Evolutionary conservation across 2,797 vertebrate genomes (phyloP), one percentile per base, ranked within the genome.

Genomic region (Nyctalus aviator): DNA sequence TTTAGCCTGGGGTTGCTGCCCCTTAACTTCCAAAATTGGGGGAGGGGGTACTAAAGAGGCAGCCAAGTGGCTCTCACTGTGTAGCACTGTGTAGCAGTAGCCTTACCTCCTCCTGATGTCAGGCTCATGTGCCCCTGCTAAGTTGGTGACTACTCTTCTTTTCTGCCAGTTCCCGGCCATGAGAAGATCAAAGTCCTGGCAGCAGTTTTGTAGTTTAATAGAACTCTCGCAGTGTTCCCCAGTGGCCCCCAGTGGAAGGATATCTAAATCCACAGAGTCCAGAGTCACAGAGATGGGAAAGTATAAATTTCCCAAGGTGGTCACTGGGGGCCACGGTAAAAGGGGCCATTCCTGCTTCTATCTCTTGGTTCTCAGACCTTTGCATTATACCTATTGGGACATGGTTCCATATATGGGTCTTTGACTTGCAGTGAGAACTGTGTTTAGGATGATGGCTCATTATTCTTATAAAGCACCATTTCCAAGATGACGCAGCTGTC

Each of bases 341-440:
- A 77, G 68, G 15, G 5, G 6, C 15, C 21, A 66, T 53, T 71
- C 17, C 9, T 89, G 44, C 32, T 59, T 88, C 57, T 64, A 27
- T 59, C 17, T 82, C 25, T 90, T 75, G 41, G 20, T 87, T 84
- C 59, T 53, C 48, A 90, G 53, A 44, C 18, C 10, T 76, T 66
- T 91, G 68, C 79, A 25, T 75, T 90, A 25, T 64, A 76, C 3
- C 35, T 77, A 23, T 2, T 59, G 30, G 17, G 6, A 46, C 21
- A 81, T 12, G 41, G 62, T 14, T 93, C 53, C 44, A 77, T 20
- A 7, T 30, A 71, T 76, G 50, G 17, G n/a, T n/a, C 37, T 81
- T 79, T 71, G 48, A 82, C 81, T 79, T 88, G 41, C 5, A 71
- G 41, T 77, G 69, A 92, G 73, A 89, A 86, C 8, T 57, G 27